Base-by-base conservation (phyloP, 2,797 vertebrate species). In the Clarias platycephalus region DNA sequence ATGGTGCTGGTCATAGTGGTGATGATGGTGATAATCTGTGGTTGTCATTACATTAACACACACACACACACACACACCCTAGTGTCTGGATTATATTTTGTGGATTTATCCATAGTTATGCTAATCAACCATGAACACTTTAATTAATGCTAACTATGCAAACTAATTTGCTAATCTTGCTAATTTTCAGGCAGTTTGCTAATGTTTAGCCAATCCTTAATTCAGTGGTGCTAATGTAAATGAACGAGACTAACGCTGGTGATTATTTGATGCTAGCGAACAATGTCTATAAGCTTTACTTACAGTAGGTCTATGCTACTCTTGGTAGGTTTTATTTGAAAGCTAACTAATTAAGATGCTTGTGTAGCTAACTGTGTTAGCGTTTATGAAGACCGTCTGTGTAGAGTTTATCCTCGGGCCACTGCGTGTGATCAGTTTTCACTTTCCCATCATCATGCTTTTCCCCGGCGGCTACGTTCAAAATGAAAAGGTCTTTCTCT, bases 401-500 rank as follows among this genome's bases (percentile, higher is more conserved):
- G 44, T 49, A n/a, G 63, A 31, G 74, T 85, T 83, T 77, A 84
- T 57, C 44, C 79, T 88, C 72, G 31, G 74, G 85, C 81, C 49
- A 22, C 22, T 55, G 79, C 85, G 78, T 88, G 88, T 89, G 88
- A 91, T 84, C 76, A 13, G 60, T 18, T 70, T 37, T 58, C 60
- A 34, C 79, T n/a, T 84, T 75, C 44, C n/a, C 57, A 2, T 85
- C 72, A 81, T 80, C 87, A 85, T 81, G 82, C 80, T 82, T 85
- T 28, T 86, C 81, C 88, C 88, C 88, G 60, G 70, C 63, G 77
- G 89, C 87, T 40, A 22, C 83, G 75, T 86, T 82, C 85, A 58
- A 82, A 82, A 58, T 86, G 77, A 87, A 76, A 85, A 83, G 84
- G 62, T 82, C 70, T 86, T 84, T 86, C 81, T 86, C 74, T 87